Evolutionary conservation across 2,888 invertebrate genomes (phyloP).

Genomic region (Chamaedrilus cognettii): DNA sequence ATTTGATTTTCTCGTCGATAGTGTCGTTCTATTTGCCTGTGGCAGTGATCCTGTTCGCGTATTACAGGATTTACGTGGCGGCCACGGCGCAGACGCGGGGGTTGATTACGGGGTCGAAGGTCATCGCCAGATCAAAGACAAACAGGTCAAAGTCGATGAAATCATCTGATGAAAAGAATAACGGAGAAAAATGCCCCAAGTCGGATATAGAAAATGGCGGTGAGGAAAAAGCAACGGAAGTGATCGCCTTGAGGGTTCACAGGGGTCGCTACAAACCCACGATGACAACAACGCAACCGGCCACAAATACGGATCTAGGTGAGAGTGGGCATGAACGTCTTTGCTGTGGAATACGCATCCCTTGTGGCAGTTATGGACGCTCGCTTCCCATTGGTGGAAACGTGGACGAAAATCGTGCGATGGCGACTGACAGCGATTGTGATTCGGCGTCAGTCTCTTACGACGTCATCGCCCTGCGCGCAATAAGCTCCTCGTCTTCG

Average conservation of each 20-base stretch:
- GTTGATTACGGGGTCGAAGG: constrained; percentile 84
- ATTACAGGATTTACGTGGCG: constrained; percentile 92
- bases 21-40: constrained; percentile 97
- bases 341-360: no score
- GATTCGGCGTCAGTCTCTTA: constrained; percentile 16
- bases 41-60: constrained; percentile 97
- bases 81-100: constrained; percentile 91
- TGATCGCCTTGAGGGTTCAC: constrained; percentile 86
- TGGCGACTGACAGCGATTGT: constrained; percentile 5
- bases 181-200: no score
- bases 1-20: constrained; percentile 95
- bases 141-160: no score
- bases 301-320: no score
- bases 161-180: no score
- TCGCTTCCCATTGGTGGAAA: constrained; percentile 27
- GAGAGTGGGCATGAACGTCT: no score
- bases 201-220: no score
- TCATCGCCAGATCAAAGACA: constrained; percentile 61
- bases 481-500: no score
- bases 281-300: no score
- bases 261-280: constrained; percentile 76
- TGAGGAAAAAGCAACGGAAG: constrained; percentile 35
- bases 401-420: constrained; percentile 5
- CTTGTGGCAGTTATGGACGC: constrained; percentile 41
- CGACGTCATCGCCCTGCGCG: constrained; percentile 28